These are phyloP conservation scores for Colletes gigas DNA, from an alignment of 1,140 invertebrate species.

Conservation along the genomic window DNA sequence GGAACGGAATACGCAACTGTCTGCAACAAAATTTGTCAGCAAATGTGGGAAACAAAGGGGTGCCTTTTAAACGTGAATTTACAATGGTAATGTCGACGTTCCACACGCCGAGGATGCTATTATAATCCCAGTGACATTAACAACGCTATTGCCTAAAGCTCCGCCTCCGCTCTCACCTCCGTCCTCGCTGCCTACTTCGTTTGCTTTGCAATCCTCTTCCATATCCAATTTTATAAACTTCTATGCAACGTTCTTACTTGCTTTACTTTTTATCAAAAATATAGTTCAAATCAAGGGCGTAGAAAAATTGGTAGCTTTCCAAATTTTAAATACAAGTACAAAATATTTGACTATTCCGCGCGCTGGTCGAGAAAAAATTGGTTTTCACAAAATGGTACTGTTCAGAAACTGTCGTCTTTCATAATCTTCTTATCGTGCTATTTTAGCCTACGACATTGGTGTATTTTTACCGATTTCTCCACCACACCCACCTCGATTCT, in stretches of 20 bases:
- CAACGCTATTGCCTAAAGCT: conserved; percentile 2
- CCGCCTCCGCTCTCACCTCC: not conserved
- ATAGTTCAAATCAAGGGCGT: not conserved
- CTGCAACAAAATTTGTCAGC: not conserved
- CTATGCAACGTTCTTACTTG: no score
- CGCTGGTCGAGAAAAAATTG: no score
- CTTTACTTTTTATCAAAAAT: not conserved
- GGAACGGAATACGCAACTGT: no score
- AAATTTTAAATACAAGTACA: no score
- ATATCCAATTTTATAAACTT: no score
- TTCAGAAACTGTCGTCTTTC: no score
- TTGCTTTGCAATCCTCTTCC: no score
- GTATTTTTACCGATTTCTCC: not conserved
- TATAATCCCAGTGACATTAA: conserved; percentile 35
- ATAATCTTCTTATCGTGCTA: no score
- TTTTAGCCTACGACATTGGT: no score
- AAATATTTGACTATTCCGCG: no score
- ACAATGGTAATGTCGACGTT: conserved; percentile 36
- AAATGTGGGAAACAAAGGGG: conserved; percentile 35
- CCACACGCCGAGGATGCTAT: not conserved
- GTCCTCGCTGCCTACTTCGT: not conserved
- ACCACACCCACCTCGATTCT: not conserved
- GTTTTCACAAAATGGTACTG: no score
- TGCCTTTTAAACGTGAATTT: conserved; percentile 50
- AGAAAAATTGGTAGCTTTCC: no score